These are phyloP conservation scores for Mesoligia furuncula DNA, from an alignment of 2,888 invertebrate species.

Conservation along the genomic window DNA sequence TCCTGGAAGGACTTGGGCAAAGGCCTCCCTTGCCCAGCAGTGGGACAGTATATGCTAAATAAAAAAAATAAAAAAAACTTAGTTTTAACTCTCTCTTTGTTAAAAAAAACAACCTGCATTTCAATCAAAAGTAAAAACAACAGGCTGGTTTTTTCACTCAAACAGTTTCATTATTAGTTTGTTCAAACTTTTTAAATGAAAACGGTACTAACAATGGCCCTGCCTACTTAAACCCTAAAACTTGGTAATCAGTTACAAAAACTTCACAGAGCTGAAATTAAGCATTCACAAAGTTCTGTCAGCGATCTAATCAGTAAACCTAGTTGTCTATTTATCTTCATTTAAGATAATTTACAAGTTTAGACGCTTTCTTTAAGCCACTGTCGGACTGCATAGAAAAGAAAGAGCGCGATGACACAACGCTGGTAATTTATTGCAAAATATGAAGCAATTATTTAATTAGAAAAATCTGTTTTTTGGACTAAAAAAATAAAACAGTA, in stretches of 20 bases:
- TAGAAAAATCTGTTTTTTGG: no score
- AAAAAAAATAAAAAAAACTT: no score
- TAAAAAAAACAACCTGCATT: not conserved
- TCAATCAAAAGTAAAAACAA: conserved; percentile 11
- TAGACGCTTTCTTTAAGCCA: conserved; percentile 19
- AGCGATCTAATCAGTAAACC: conserved; percentile 32
- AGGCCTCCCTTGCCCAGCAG: no score
- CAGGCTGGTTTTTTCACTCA: not conserved
- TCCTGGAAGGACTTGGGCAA: no score
- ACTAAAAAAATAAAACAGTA: no score
- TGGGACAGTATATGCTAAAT: no score
- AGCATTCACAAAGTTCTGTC: conserved; percentile 55
- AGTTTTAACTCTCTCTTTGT: not conserved
- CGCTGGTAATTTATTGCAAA: no score
- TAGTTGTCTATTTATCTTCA: conserved; percentile 46
- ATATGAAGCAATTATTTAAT: no score
- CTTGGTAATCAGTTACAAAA: conserved; percentile 33
- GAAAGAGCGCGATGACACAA: no score
- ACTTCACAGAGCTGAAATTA: conserved; percentile 25
- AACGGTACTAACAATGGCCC: conserved; percentile 28
- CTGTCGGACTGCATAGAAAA: no score
- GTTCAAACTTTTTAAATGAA: conserved; percentile 23
- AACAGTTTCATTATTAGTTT: conserved; percentile 1
- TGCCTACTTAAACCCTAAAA: conserved; percentile 25
- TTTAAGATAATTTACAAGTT: conserved; percentile 47